Percentiles rank a stretch among this genome's conserved stretches.
phyloP scores from a whole-genome alignment of 2,888 invertebrate species.

The Theodoxus fluviatilis region DNA sequence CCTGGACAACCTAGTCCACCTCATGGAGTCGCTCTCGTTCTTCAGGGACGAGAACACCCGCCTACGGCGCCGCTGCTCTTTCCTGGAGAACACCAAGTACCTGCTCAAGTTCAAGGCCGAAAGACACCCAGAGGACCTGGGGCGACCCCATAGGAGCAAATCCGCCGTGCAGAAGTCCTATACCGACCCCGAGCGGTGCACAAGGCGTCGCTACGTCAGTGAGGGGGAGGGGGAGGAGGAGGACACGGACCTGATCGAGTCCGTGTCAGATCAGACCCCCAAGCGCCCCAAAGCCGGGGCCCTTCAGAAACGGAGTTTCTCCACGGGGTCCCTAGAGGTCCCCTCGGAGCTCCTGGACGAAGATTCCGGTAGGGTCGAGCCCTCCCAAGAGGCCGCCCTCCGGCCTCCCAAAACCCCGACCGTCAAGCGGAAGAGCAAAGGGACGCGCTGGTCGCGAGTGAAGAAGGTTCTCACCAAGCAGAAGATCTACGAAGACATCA shows the following conservation, averaged over 20 bases:
- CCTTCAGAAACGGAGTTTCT: slow-evolving; percentile 52
- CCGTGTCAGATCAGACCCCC: slow-evolving; percentile 46
- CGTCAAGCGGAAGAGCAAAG: slow-evolving; percentile 59
- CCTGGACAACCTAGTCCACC: slow-evolving; percentile 78
- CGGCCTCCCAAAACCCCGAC: slow-evolving; percentile 39
- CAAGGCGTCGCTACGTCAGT: neutral
- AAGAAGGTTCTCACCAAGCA: slow-evolving; percentile 79
- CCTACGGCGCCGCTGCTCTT: slow-evolving; percentile 75
- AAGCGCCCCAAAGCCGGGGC: slow-evolving; percentile 41
- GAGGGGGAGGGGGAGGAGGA: slow-evolving; percentile 35
- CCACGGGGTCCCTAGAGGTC: slow-evolving; percentile 56
- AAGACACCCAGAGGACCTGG: slow-evolving; percentile 32
- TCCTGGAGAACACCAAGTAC: slow-evolving; percentile 77
- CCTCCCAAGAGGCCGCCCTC: slow-evolving; percentile 20
- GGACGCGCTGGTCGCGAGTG: slow-evolving; percentile 88
- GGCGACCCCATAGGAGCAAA: slow-evolving; percentile 28
- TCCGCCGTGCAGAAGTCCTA: slow-evolving; percentile 25
- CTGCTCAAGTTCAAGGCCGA: slow-evolving; percentile 60
- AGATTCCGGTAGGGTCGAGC: slow-evolving; percentile 30
- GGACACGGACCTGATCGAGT: slow-evolving; percentile 46
- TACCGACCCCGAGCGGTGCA: slow-evolving; percentile 15
- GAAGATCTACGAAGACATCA: slow-evolving; percentile 50
- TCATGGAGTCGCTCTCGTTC: slow-evolving; percentile 79
- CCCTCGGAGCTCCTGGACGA: slow-evolving; percentile 51
- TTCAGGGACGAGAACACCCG: slow-evolving; percentile 77